These are phyloP conservation scores for Syngnathus acus DNA, from an alignment of 2,797 vertebrate genomes.

Conservation along the genomic window DNA sequence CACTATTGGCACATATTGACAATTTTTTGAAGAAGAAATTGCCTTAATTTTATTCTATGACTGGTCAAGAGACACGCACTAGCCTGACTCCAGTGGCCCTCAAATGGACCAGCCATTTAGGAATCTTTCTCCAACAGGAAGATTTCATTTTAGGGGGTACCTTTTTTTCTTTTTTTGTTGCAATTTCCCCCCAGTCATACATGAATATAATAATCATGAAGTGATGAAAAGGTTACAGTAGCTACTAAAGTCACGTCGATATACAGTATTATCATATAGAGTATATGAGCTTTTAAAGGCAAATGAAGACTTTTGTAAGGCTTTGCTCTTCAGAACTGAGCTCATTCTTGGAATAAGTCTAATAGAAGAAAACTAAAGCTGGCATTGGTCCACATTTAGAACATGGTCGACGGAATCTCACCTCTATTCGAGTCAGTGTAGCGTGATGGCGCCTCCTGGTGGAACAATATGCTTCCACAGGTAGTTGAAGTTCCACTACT, in stretches of 20 bases:
- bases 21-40: neutral
- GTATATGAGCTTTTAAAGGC: neutral
- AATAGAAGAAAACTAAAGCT: neutral
- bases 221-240: no score
- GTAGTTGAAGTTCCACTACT: neutral
- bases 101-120: no score
- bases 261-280: neutral
- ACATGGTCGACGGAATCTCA: neutral
- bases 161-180: no score
- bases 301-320: neutral
- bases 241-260: neutral
- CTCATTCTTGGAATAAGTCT: neutral
- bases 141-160: no score
- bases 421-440: neutral
- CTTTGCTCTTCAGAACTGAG: neutral
- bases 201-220: no score
- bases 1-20: no score
- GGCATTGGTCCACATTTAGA: neutral
- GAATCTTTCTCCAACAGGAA: no score
- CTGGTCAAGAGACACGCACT: neutral
- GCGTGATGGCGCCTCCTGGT: neutral
- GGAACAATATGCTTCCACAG: neutral
- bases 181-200: no score
- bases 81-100: neutral
- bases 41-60: neutral